Percentiles rank a stretch among this genome's conserved stretches.
Evolutionary conservation across 2,113 vertebrate species (phyloP).

Genomic region (Pongo abelii): DNA sequence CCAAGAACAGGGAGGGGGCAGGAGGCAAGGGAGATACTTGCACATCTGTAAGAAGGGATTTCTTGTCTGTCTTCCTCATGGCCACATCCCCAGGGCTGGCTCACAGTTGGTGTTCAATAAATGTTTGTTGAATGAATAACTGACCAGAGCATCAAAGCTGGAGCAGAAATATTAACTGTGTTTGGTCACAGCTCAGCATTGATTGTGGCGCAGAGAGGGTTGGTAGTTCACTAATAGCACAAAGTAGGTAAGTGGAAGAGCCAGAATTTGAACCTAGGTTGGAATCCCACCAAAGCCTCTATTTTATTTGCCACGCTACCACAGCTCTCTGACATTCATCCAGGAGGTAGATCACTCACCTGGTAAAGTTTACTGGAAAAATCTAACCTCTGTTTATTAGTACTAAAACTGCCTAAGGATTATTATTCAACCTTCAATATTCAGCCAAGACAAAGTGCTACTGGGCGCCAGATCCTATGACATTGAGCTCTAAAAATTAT

Average conservation of each 20-base stretch:
- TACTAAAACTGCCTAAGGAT: neutral
- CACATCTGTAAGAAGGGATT: neutral
- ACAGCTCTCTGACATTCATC: neutral
- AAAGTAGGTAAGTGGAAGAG: neutral
- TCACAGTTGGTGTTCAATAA: neutral
- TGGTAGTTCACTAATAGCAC: neutral
- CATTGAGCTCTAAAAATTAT: neutral
- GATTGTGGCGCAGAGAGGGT: neutral
- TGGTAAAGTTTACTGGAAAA: neutral
- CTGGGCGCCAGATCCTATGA: neutral
- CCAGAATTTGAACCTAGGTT: neutral
- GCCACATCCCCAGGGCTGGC: neutral
- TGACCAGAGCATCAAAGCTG: neutral
- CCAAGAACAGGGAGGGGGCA: fast-evolving
- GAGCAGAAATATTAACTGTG: neutral
- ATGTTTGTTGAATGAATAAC: neutral
- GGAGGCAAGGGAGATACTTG: too few species aligned
- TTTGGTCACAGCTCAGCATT: neutral
- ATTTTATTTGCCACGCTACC: neutral
- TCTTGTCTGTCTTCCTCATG: neutral
- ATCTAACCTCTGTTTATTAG: neutral
- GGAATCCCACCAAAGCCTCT: neutral
- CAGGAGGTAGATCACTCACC: neutral
- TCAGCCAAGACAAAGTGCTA: neutral
- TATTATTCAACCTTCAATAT: neutral